phyloP scores from a whole-genome alignment of 2,797 vertebrate genomes.

The Neostethus bicornis region DNA sequence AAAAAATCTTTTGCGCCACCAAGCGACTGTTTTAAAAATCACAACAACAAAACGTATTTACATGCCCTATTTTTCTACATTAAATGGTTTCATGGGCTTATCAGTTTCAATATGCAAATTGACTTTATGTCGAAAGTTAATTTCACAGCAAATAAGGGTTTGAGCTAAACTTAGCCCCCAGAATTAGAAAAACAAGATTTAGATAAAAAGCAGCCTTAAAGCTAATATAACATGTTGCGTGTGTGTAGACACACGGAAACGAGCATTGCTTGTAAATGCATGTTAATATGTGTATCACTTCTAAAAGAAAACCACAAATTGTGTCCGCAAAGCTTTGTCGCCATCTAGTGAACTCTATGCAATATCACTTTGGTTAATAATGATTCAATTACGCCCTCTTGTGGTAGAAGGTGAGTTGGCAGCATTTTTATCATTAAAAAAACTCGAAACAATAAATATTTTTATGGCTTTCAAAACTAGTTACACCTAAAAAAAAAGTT shows the following conservation, averaged over 20 bases:
- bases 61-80: not conserved
- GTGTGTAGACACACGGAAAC: no score
- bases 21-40: constrained; percentile 21
- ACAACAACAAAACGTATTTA: constrained; percentile 12
- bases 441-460: not conserved
- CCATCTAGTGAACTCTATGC: constrained; percentile 14
- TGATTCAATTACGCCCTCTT: constrained; percentile 14
- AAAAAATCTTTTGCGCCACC: constrained; percentile 12
- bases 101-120: not conserved
- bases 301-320: constrained; percentile 3
- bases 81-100: not conserved
- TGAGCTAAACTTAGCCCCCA: no score
- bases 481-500: no score
- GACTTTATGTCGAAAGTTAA: not conserved
- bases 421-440: not conserved
- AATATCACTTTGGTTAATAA: not conserved
- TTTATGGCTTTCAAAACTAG: no score
- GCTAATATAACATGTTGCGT: no score
- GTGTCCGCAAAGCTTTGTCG: not conserved
- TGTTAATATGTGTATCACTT: no score
- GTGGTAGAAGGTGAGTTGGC: not conserved
- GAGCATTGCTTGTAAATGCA: no score
- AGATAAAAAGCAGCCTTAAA: no score
- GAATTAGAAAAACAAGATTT: not conserved
- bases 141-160: no score